Percentiles rank a stretch among this genome's conserved stretches.
phyloP scores from a whole-genome alignment of 1,140 invertebrate genomes.

The Trichonephila clavata region DNA sequence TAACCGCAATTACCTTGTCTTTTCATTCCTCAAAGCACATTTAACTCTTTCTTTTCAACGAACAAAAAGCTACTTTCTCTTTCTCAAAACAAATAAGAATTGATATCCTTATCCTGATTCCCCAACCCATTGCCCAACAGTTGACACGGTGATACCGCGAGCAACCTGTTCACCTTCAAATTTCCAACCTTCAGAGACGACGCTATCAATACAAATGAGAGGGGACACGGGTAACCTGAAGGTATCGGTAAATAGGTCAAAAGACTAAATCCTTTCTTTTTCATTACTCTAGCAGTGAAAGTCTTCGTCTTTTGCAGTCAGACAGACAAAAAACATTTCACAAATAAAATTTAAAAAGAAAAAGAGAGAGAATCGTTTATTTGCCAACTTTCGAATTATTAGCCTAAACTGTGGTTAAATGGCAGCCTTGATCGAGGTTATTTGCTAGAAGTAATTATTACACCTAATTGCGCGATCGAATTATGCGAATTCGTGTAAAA shows the following conservation, averaged over 20 bases:
- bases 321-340: not conserved
- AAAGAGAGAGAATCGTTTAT: too few species aligned
- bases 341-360: too few species aligned
- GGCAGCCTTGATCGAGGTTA: too few species aligned
- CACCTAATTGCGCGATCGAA: too few species aligned
- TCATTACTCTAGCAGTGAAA: not conserved
- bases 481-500: too few species aligned
- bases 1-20: not conserved
- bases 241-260: not conserved
- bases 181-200: not conserved
- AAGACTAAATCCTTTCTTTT: not conserved
- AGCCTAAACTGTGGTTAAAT: too few species aligned
- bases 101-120: not conserved
- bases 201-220: not conserved
- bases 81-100: not conserved
- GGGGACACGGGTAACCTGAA: not conserved
- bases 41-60: not conserved
- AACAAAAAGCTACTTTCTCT: not conserved
- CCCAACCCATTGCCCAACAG: not conserved
- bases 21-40: not conserved
- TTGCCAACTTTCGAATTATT: too few species aligned
- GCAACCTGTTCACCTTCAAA: conserved; percentile 11
- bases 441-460: too few species aligned
- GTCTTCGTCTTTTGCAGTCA: not conserved
- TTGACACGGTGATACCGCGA: not conserved